Evolutionary conservation across 1,140 invertebrate species (phyloP).

Genomic region (Dreissena rostriformis): DNA sequence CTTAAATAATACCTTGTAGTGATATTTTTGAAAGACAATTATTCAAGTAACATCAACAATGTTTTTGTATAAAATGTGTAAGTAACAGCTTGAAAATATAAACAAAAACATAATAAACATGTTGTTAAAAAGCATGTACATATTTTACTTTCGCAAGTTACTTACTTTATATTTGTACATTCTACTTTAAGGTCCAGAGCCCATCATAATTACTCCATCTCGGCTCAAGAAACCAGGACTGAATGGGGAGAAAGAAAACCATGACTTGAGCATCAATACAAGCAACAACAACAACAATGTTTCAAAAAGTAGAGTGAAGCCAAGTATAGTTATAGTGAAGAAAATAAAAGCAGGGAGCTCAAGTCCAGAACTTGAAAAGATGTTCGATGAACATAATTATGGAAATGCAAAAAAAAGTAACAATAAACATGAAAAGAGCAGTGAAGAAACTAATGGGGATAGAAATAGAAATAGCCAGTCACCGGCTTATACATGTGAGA

Average conservation of each 20-base stretch:
- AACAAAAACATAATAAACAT: too few species aligned
- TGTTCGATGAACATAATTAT: slow-evolving; percentile 71
- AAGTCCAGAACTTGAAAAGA: slow-evolving; percentile 63
- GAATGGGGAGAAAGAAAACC: slow-evolving; percentile 38
- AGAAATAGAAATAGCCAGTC: too few species aligned
- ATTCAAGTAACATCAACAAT: too few species aligned
- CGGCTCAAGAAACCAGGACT: neutral
- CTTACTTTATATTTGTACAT: too few species aligned
- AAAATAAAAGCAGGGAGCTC: slow-evolving; percentile 54
- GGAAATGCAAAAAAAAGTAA: slow-evolving; percentile 57
- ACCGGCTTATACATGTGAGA: too few species aligned
- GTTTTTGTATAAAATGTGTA: too few species aligned
- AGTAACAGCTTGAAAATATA: too few species aligned
- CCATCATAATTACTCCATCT: slow-evolving; percentile 21
- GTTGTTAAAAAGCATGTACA: too few species aligned
- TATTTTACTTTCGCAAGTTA: too few species aligned
- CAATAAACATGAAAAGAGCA: slow-evolving; percentile 10
- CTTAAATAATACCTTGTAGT: too few species aligned
- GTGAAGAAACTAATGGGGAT: neutral
- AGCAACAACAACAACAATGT: slow-evolving; percentile 40
- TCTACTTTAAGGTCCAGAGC: slow-evolving; percentile 11
- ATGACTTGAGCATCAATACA: slow-evolving; percentile 39
- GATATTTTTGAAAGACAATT: too few species aligned
- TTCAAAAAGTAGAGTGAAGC: slow-evolving; percentile 31
- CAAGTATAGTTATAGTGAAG: slow-evolving; percentile 32